Base-by-base conservation (phyloP, 2,888 invertebrate species). In the Perizoma flavofasciatum region DNA sequence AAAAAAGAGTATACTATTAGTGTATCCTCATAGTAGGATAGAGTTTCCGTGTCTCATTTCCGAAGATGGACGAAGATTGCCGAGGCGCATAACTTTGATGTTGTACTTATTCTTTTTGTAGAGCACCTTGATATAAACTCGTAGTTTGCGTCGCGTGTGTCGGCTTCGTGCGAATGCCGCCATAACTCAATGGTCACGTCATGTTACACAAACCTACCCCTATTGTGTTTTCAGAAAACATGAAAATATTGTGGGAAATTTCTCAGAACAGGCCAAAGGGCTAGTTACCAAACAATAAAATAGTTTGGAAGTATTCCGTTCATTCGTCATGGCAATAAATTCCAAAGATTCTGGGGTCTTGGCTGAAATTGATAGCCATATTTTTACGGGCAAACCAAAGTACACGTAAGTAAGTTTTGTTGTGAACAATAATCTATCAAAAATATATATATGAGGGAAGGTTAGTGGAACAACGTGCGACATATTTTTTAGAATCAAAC, bases 111-210 rank as follows among this genome's bases (percentile, higher is more conserved):
- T 2, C 6, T 51, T 43, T 44, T 11, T 37, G 49, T 44, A 8
- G 9, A 40, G n/a, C 33, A 7, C 37, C 39, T 33, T 43, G 63
- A 10, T 41, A n/a, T 39, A 39, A 4, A 39, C 39, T 4, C 7
- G 39, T 6, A 39, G 41, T 41, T 67, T 1, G 22, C 22, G 22
- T 49, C 53, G 55, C 33, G 41, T 50, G 48, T 50, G 55, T 55
- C 5, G 8, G 34, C 9, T 63, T 69, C 70, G 73, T 75, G 73
- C 57, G 65, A 70, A 65, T 65, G 49, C 65, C 59, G 64, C 55
- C 62, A 71, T 77, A 74, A 73, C 71, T 76, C 75, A 78, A 70
- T 70, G 75, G 70, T 68, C 55, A 62, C 69, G 68, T 53, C 68
- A 68, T 69, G 68, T 69, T 73, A 22, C 69, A 65, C 73, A 68